Percentiles rank a stretch among this genome's conserved stretches.
Evolutionary conservation across 2,888 invertebrate genomes (phyloP).

Genomic region (Calliopum simillimum): DNA sequence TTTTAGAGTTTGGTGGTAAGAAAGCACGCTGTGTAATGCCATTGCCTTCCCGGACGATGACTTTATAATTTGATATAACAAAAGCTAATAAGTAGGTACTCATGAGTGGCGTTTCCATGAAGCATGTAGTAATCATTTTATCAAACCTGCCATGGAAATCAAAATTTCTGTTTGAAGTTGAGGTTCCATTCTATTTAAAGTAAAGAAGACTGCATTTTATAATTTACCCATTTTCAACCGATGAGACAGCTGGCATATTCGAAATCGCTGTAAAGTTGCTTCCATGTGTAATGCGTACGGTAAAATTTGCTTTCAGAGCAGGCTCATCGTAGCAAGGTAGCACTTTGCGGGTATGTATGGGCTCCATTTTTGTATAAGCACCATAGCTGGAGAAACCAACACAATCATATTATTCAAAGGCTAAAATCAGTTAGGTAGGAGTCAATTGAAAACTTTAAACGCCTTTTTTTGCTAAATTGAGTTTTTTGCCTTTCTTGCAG

Average conservation of each 20-base stretch:
- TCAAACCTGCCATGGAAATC: background rate
- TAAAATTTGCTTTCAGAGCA: slow-evolving; percentile 73
- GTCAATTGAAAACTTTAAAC: no score
- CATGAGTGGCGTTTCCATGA: slow-evolving; percentile 73
- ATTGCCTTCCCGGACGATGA: slow-evolving; percentile 52
- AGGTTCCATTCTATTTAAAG: no score
- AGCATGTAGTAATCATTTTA: slow-evolving; percentile 53
- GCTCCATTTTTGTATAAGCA: slow-evolving; percentile 74
- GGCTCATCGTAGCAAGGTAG: slow-evolving; percentile 84
- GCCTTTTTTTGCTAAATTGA: no score
- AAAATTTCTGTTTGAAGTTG: no score
- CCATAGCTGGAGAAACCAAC: slow-evolving; percentile 53
- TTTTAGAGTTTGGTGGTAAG: slow-evolving; percentile 39
- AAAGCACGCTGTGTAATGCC: slow-evolving; percentile 52
- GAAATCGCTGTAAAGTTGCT: slow-evolving; percentile 56
- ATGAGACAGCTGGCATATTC: slow-evolving; percentile 40
- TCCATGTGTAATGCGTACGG: slow-evolving; percentile 71
- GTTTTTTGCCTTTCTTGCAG: no score
- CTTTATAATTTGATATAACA: slow-evolving; percentile 73
- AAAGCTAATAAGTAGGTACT: slow-evolving; percentile 84
- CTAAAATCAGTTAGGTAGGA: no score
- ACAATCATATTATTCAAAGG: no score
- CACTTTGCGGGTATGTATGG: slow-evolving; percentile 72
- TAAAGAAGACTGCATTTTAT: no score
- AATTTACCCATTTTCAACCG: no score